A percentile compares a stretch with the other conserved stretches of the same genome.
Evolutionary conservation across 2,113 vertebrate genomes (phyloP).

Genomic region (Percopsis transmontana): DNA sequence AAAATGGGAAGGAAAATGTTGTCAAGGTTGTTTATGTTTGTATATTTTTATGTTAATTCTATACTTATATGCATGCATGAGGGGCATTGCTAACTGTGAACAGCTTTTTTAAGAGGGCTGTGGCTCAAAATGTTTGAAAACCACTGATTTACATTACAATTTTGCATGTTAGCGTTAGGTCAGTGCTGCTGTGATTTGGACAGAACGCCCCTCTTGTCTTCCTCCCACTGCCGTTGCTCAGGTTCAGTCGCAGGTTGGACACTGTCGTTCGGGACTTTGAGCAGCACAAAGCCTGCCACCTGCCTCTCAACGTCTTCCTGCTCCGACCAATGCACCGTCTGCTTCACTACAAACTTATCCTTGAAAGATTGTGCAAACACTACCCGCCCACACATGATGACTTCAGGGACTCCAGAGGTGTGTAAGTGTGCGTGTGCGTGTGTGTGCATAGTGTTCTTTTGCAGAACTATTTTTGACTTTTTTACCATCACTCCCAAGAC

Average conservation of each 20-base stretch:
- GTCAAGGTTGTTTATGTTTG: no score
- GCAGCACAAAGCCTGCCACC: slow-evolving; percentile 94
- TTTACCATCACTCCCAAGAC: background rate
- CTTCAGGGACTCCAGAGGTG: slow-evolving; percentile 94
- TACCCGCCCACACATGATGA: slow-evolving; percentile 87
- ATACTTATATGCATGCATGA: no score
- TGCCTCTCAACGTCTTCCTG: slow-evolving; percentile 94
- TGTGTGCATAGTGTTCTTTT: background rate
- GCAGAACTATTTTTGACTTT: background rate
- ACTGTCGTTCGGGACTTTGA: slow-evolving; percentile 89
- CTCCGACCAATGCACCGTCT: slow-evolving; percentile 93
- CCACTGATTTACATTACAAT: no score
- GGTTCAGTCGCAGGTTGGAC: slow-evolving; percentile 83
- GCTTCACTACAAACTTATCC: slow-evolving; percentile 97
- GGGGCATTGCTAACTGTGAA: no score
- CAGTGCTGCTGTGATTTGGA: no score
- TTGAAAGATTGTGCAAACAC: slow-evolving; percentile 94
- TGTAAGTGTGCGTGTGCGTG: background rate
- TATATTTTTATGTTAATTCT: no score
- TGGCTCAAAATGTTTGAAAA: no score
- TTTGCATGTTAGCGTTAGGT: no score
- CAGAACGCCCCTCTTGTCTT: background rate
- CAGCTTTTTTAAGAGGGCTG: no score
- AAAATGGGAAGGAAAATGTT: no score
- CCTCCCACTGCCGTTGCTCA: slow-evolving; percentile 57